These are phyloP conservation scores for Loripinus fragilis DNA, from an alignment of 2,888 invertebrate species.

Conservation along the genomic window DNA sequence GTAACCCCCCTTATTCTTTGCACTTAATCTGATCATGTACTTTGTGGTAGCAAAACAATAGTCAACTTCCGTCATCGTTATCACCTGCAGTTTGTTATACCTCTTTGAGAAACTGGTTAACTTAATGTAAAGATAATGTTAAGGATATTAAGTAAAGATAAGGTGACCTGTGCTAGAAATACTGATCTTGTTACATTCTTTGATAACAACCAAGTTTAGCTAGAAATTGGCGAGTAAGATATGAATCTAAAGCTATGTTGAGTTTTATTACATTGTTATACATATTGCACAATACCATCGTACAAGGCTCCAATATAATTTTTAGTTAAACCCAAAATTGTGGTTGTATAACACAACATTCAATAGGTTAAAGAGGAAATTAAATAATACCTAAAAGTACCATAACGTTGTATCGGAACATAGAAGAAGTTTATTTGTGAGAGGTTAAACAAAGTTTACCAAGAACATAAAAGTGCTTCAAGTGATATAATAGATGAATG, in stretches of 20 bases:
- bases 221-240: constrained; percentile 20
- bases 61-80: not conserved
- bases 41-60: not conserved
- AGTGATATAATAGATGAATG: not conserved
- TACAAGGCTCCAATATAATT: not conserved
- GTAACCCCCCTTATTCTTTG: not conserved
- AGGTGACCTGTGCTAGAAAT: not conserved
- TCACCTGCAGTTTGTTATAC: constrained; percentile 4
- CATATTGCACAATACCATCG: not conserved
- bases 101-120: constrained; percentile 3
- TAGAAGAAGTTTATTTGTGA: not conserved
- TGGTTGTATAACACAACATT: constrained; percentile 11
- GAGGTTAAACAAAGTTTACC: too few species aligned
- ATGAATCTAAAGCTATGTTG: not conserved
- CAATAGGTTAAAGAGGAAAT: not conserved
- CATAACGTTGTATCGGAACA: not conserved
- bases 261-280: constrained; percentile 14
- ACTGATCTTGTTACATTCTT: not conserved
- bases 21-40: not conserved
- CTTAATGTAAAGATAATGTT: too few species aligned
- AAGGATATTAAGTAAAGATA: not conserved
- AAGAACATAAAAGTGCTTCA: too few species aligned
- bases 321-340: not conserved
- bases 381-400: not conserved
- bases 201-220: constrained; percentile 23